Base-by-base conservation (phyloP, 2,888 invertebrate genomes). In the Clanis bilineata region DNA sequence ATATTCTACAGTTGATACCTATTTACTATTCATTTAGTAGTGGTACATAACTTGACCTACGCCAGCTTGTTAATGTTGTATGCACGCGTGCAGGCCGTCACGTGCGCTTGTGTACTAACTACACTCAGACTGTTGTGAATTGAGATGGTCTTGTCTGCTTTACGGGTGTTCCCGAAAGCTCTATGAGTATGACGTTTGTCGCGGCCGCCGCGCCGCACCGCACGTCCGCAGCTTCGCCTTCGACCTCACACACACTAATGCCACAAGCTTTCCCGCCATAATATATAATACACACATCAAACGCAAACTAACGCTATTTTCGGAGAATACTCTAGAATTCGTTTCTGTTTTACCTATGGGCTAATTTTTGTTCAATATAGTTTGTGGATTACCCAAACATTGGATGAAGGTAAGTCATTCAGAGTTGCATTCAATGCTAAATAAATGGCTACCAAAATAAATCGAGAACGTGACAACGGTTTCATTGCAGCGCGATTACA, bases 81-180 rank as follows among this genome's bases (percentile, higher is more conserved):
- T 68, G 71, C 59, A 63, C 68, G 74, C 88, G 84, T 89, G 90
- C 67, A 57, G 56, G 47, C 55, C 60, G 73, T 85, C 90, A 90
- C 90, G 91, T 86, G 79, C 82, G 76, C 81, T 72, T 61, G 55
- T 57, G 22, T 60, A 47, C 56, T 56, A 56, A 23, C 21, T 60
- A 41, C 56, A 55, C 41, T 41, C 41, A 2, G 15, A 41, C 18
- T 18, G 41, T 36, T 36, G 7, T 41, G 9, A 41, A n/a, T n/a
- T n/a, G n/a, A n/a, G n/a, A n/a, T n/a, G n/a, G n/a, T n/a, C n/a
- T n/a, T n/a, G n/a, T n/a, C n/a, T 41, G 41, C 18, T 41, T 7
- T 41, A 41, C 59, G 61, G 72, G 67, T 64, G 72, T 74, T 77
- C 79, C 80, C 82, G 71, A 79, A 83, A 79, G 77, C 76, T 77